Evolutionary conservation across 2,113 vertebrate species (phyloP).

Genomic region (Pseudorectes ferrugineus): DNA sequence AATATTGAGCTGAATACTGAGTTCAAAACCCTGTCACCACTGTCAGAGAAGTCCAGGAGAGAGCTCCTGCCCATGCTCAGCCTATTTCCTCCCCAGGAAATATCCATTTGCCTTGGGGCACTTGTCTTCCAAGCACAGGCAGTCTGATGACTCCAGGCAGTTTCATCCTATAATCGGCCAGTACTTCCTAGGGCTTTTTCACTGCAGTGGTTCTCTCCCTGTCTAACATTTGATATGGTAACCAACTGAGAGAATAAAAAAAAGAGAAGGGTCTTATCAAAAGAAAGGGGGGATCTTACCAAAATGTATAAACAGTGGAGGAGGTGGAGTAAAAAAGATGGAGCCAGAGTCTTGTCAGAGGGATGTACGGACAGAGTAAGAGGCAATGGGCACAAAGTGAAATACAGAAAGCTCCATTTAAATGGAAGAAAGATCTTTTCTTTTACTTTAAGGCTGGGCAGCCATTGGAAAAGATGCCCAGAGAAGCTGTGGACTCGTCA

Average conservation of each 20-base stretch:
- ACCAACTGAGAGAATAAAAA: not conserved
- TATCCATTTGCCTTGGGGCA: not conserved
- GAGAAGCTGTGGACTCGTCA: not conserved
- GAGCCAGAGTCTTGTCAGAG: not conserved
- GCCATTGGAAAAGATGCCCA: not conserved
- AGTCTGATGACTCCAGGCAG: not conserved
- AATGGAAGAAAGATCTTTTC: not conserved
- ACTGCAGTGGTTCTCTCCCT: not conserved
- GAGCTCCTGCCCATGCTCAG: not conserved
- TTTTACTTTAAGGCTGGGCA: not conserved
- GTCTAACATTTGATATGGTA: not conserved
- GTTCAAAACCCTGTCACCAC: not conserved
- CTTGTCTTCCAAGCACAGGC: not conserved
- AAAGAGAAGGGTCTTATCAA: not conserved
- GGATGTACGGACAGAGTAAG: not conserved
- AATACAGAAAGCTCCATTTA: not conserved
- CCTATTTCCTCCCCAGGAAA: not conserved
- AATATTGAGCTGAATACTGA: not conserved
- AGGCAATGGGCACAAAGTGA: not conserved
- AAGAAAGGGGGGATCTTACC: not conserved
- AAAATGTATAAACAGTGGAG: not conserved
- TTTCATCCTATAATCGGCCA: not conserved
- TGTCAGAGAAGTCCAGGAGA: not conserved
- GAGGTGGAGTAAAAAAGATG: not conserved
- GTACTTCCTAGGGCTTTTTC: not conserved